Evolutionary conservation across 1,140 invertebrate genomes (phyloP), one percentile per base, ranked within the genome.

Genomic region (Zaprionus capensis): DNA sequence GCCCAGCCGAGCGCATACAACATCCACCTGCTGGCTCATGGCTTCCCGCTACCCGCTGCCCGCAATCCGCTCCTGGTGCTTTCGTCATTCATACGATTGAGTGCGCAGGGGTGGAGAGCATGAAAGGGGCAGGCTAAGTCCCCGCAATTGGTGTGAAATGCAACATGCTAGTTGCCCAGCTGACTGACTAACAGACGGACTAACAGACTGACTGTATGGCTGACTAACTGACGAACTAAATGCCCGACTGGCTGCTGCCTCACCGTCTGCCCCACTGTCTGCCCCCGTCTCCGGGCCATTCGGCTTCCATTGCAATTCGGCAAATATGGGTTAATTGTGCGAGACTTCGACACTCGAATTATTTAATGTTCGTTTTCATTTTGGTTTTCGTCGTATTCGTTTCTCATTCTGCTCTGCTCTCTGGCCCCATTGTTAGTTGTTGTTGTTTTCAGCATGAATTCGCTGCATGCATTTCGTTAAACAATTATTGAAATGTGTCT

Each of bases 271-370:
- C 71, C 61, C 41, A 6, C 22, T 58, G 63, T 12, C 20, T 66
- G 36, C 15, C 38, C 38, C 36, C 36, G 36, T 38, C 9, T 26
- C 53, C n/a, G 20, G n/a, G 34, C 55, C 44, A 17, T n/a, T 71
- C 24, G 71, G 71, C 56, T 88, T 88, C 51, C 72, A 81, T 90
- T 74, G 76, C 62, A 84, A 80, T 72, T 69, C 72, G 51, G 49
- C 46, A 90, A 75, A 88, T 90, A 80, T 88, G 76, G 85, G 73
- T 90, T 90, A 90, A 90, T 90, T 90, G 81, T 90, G 79, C 81
- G 64, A 77, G 73, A 71, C 85, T 80, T 90, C 80, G 81, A 85
- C 81, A 85, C 76, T 67, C 62, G 56, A 88, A 84, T 80, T 72
- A 72, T 88, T 88, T 88, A 77, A 90, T 84, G 74, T 76, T 71